Conservation (phyloP, 2,888 invertebrate genomes). For the Elysia crispata region DNA sequence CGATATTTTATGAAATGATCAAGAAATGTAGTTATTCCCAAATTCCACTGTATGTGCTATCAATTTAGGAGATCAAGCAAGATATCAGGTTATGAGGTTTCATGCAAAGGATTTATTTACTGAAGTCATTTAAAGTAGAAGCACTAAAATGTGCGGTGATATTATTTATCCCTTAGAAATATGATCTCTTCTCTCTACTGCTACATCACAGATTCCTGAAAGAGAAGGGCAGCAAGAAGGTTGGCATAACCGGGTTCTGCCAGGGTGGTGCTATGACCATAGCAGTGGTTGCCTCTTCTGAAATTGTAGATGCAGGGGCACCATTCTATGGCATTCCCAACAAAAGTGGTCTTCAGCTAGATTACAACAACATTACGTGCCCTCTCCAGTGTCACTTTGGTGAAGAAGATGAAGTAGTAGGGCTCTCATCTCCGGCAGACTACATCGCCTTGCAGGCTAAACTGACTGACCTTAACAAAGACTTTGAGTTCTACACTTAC, state of each 20-base stretch:
- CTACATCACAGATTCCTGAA: conserved; percentile 31
- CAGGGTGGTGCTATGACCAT: conserved; percentile 73
- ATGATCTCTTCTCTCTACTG: too few relatives aligned
- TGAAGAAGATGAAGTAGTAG: conserved; percentile 56
- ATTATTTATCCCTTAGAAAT: too few relatives aligned
- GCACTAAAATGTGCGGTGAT: too few relatives aligned
- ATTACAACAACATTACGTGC: conserved; percentile 65
- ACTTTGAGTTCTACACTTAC: conserved; percentile 42
- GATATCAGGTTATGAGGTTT: too few relatives aligned
- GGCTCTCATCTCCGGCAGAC: conserved; percentile 35
- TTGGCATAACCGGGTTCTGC: conserved; percentile 75
- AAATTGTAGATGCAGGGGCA: conserved; percentile 68
- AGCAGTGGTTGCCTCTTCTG: conserved; percentile 57
- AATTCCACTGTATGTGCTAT: too few relatives aligned
- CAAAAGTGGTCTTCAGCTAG: conserved; percentile 54
- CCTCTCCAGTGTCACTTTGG: conserved; percentile 74
- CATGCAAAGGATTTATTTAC: too few relatives aligned
- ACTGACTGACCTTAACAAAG: conserved; percentile 20
- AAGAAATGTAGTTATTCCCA: too few relatives aligned
- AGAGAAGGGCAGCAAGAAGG: conserved; percentile 53
- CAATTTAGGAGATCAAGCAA: too few relatives aligned
- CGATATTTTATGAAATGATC: too few relatives aligned
- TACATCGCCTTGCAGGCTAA: conserved; percentile 34
- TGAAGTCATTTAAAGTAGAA: too few relatives aligned
- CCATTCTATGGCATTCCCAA: conserved; percentile 74